phyloP scores from a whole-genome alignment of 2,888 invertebrate genomes.

The Hydroisotoma schaefferi region DNA sequence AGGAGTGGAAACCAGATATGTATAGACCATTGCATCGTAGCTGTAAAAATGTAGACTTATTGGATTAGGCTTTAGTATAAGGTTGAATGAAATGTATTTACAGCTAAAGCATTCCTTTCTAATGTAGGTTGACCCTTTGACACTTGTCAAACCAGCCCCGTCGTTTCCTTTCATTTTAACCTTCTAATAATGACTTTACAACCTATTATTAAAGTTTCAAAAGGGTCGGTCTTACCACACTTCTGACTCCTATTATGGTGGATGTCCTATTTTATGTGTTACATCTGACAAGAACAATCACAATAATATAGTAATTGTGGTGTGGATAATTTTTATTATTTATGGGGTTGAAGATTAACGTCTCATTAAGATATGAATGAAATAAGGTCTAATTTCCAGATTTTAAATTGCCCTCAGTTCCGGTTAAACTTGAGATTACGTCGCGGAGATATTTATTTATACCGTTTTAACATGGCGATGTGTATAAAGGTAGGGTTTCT shows the following conservation, averaged over 20 bases:
- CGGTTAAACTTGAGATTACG: background rate
- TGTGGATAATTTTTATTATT: constrained; percentile 1
- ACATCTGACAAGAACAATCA: background rate
- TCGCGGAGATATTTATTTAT: too few relatives aligned
- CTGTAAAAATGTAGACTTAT: too few relatives aligned
- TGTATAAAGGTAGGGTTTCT: too few relatives aligned
- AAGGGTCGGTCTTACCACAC: background rate
- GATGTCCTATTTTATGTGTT: background rate
- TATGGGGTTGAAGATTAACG: constrained; percentile 12
- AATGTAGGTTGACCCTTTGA: too few relatives aligned
- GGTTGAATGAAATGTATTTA: too few relatives aligned
- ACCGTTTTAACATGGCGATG: too few relatives aligned
- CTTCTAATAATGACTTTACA: constrained; percentile 1
- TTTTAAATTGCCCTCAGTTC: constrained; percentile 5
- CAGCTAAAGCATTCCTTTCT: too few relatives aligned
- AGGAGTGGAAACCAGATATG: too few relatives aligned
- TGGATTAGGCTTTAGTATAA: too few relatives aligned
- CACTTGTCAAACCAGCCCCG: background rate
- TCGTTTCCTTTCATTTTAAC: background rate
- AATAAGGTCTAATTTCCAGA: constrained; percentile 8
- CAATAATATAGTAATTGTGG: too few relatives aligned
- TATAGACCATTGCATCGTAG: too few relatives aligned
- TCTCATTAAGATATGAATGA: constrained; percentile 2
- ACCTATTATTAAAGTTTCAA: constrained; percentile 8
- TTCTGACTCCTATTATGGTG: constrained; percentile 2